A percentile compares a stretch with the other conserved stretches of the same genome.
phyloP scores from a whole-genome alignment of 2,113 vertebrate species.

The Paraplagusia blochii region DNA sequence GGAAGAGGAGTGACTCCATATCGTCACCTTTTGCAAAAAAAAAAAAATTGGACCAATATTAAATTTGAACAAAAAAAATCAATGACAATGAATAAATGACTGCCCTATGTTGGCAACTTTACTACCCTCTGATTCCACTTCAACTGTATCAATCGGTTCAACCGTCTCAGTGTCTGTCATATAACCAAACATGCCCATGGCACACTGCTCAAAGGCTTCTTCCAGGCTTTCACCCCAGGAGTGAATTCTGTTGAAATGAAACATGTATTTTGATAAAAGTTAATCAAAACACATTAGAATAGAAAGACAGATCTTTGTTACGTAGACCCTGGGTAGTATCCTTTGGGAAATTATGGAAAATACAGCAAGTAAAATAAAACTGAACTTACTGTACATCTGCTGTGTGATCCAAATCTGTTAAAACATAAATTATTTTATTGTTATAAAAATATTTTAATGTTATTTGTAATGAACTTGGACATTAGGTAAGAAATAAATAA shows the following conservation, averaged over 20 bases:
- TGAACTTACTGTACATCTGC: slow-evolving; percentile 97
- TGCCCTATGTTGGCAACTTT: too few species aligned
- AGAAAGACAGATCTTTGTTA: neutral
- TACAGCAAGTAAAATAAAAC: neutral
- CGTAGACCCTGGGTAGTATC: neutral
- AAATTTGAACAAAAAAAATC: neutral
- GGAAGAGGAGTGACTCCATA: slow-evolving; percentile 90
- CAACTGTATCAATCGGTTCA: slow-evolving; percentile 83
- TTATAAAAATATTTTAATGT: too few species aligned
- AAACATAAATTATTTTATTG: too few species aligned
- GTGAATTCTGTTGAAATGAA: slow-evolving; percentile 76
- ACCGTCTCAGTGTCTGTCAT: slow-evolving; percentile 96
- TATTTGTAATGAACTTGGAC: too few species aligned
- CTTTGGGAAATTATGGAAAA: too few species aligned
- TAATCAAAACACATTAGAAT: neutral
- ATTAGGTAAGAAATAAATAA: too few species aligned
- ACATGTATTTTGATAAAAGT: neutral
- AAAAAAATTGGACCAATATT: neutral
- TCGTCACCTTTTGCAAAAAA: slow-evolving; percentile 82
- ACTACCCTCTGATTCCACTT: slow-evolving; percentile 88
- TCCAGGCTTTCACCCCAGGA: slow-evolving; percentile 92
- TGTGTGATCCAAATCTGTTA: slow-evolving; percentile 94
- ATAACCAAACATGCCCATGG: slow-evolving; percentile 98
- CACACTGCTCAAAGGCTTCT: slow-evolving; percentile 95
- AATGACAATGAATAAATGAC: neutral